phyloP scores from a whole-genome alignment of 2,888 invertebrate genomes.

The Meiosimyza decipiens region DNA sequence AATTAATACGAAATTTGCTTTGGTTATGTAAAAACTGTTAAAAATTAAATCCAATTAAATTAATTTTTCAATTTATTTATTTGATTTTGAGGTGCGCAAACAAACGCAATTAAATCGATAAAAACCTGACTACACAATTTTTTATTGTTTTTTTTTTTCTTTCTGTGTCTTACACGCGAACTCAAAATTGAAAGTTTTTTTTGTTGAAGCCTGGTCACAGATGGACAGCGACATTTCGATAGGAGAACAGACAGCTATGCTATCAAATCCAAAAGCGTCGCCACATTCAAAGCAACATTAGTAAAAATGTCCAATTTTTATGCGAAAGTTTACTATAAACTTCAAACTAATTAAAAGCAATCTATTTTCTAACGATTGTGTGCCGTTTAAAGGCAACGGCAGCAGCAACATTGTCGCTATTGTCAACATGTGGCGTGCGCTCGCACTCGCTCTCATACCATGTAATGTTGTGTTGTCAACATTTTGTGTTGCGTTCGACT shows the following conservation, averaged over 20 bases:
- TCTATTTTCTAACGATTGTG: too few relatives aligned
- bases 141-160: background rate
- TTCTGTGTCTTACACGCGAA: slow-evolving; percentile 2
- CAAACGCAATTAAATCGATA: slow-evolving; percentile 27
- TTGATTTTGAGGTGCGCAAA: slow-evolving; percentile 19
- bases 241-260: background rate
- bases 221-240: background rate
- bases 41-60: slow-evolving; percentile 22
- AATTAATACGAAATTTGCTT: background rate
- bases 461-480: slow-evolving; percentile 6
- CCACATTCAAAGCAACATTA: background rate
- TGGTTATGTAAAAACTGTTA: background rate
- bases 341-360: slow-evolving; percentile 4
- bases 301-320: background rate
- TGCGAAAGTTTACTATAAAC: too few relatives aligned
- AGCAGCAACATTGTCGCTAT: background rate
- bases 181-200: slow-evolving; percentile 20
- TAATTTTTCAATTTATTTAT: background rate
- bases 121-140: slow-evolving; percentile 18
- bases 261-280: background rate
- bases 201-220: background rate
- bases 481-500: background rate
- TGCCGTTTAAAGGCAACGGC: too few relatives aligned
- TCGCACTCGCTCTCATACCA: background rate
- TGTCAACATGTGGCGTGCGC: slow-evolving; percentile 16